Conservation (phyloP, 2,797 vertebrate genomes). For the Streptopelia turtur region DNA sequence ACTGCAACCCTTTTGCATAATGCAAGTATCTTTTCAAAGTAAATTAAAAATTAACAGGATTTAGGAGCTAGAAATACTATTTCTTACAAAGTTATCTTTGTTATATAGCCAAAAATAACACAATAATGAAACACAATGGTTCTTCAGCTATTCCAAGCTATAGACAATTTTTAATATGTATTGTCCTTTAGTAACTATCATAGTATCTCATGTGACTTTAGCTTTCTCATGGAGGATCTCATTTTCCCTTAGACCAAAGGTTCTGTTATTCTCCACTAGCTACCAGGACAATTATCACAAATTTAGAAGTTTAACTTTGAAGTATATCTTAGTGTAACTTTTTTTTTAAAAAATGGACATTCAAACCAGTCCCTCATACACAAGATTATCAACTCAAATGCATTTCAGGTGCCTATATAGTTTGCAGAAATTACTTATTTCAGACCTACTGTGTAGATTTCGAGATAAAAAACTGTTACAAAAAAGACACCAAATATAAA, state of each 20-base stretch:
- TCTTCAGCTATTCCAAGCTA: background rate
- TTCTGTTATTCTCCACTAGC: background rate
- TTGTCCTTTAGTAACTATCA: background rate
- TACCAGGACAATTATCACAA: background rate
- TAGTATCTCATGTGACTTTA: background rate
- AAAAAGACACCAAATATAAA: background rate
- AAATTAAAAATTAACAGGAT: background rate
- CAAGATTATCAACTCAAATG: background rate
- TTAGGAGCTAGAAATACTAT: background rate
- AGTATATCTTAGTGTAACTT: background rate
- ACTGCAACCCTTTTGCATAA: background rate
- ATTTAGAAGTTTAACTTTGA: background rate
- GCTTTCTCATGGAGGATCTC: background rate
- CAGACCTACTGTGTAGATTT: background rate
- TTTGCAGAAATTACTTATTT: background rate
- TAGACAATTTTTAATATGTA: background rate
- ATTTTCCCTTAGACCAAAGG: background rate
- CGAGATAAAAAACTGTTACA: accelerated
- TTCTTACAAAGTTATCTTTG: background rate
- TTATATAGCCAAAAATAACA: background rate
- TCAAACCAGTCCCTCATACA: background rate
- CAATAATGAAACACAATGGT: background rate
- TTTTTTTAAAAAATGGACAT: background rate
- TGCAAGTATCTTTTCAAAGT: background rate
- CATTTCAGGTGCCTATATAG: background rate